Base-by-base conservation (phyloP, 1,140 invertebrate species). In the Lepidurus arcticus region DNA sequence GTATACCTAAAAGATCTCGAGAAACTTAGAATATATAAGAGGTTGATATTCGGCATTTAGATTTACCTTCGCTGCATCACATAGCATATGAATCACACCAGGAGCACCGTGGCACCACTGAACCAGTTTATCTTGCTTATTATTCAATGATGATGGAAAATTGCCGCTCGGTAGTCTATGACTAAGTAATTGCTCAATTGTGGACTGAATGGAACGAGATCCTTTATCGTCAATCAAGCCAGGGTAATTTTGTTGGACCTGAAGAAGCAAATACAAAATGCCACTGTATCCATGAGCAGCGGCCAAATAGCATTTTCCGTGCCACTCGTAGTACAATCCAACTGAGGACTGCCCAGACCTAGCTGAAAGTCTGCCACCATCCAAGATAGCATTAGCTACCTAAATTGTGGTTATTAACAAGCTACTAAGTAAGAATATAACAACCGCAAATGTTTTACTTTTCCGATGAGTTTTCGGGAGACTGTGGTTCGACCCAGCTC, bases 81-180 rank as follows among this genome's bases (percentile, higher is more conserved):
- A 84, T 81, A 93, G 92, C 77, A 95, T 86, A 82, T 92, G 89
- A 16, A 94, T 87, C 85, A 94, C 92, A 21, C 95, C 95, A 73
- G 96, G 93, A 26, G 95, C 93, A 16, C 96, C 96, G 85, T 98
- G 95, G 87, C 96, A 98, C 96, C 96, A 98, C 81, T 98, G 96
- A 1, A 98, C 90, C 73, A 97, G 87, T 84, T 89, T 90, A 83
- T 97, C 94, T n/a, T 82, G 82, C 44, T 85, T 85, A 81, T 89
- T 92, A 16, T 89, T 90, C 1, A 92, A 76, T 0, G 94, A 96
- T 0, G 94, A 96, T 5, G 93, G 93, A 84, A 93, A 93, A 86
- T 97, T 97, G 3, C 93, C 93, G 81, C 92, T 92, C n/a, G 88
- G 84, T 84, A 88, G 92, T 82, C 87, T 86, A 53, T 88, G 80